Evolutionary conservation across 2,113 vertebrate genomes (phyloP).

Genomic region (Furnarius figulus): DNA sequence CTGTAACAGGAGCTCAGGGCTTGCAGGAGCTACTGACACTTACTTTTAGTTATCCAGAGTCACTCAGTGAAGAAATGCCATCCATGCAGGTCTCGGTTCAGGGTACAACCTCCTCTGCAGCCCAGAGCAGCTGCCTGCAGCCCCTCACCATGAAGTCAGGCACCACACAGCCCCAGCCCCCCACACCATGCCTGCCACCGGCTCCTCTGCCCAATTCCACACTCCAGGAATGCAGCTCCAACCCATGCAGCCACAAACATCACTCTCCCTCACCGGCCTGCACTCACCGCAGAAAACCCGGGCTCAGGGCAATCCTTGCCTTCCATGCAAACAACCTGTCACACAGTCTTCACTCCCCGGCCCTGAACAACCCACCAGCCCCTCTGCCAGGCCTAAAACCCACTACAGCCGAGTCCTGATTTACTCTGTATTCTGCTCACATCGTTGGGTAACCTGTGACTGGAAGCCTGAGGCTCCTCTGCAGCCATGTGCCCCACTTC

Average conservation of each 20-base stretch:
- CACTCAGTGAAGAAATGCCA: not conserved
- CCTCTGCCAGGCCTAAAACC: not conserved
- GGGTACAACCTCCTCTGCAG: not conserved
- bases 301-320: not conserved
- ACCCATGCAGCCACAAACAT: not conserved
- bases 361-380: not conserved
- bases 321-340: not conserved
- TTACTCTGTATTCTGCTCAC: not conserved
- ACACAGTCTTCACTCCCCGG: fast-evolving
- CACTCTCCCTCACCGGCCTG: not conserved
- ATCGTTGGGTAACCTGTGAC: not conserved
- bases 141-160: not conserved
- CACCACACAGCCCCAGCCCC: not conserved
- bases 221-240: not conserved
- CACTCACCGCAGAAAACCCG: fast-evolving
- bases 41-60: not conserved
- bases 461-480: not conserved
- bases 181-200: fast-evolving
- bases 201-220: not conserved
- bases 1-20: slow-evolving; percentile 23
- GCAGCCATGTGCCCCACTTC: not conserved
- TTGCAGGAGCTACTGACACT: not conserved
- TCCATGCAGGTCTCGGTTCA: not conserved
- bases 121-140: not conserved
- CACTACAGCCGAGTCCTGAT: fast-evolving